A percentile compares a stretch with the other conserved stretches of the same genome.
Conservation (phyloP, 1,140 invertebrate genomes). For the Ectropis grisescens region DNA sequence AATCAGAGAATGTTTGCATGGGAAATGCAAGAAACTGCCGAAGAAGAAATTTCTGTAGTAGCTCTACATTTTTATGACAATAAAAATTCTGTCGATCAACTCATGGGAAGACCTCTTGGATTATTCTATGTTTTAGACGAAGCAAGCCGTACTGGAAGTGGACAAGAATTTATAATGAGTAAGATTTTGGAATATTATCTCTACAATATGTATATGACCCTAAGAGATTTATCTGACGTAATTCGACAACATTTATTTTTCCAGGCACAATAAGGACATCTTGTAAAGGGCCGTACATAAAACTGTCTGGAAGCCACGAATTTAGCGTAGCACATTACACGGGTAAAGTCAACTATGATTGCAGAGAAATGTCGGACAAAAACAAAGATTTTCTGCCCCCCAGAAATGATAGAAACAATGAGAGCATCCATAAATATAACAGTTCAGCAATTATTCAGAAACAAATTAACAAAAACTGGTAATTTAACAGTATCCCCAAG, state of each 20-base stretch:
- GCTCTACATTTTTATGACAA: slow-evolving; percentile 88
- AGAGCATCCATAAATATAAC: slow-evolving; percentile 80
- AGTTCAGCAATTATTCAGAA: slow-evolving; percentile 85
- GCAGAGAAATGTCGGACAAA: slow-evolving; percentile 84
- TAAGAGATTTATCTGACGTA: too few species aligned
- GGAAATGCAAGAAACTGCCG: slow-evolving; percentile 91
- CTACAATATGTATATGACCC: too few species aligned
- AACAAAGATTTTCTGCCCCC: slow-evolving; percentile 91
- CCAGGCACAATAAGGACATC: slow-evolving; percentile 69
- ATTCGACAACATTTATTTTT: slow-evolving; percentile 8
- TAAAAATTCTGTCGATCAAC: slow-evolving; percentile 86
- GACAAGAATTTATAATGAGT: slow-evolving; percentile 70
- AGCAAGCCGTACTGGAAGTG: slow-evolving; percentile 79
- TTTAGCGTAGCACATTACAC: slow-evolving; percentile 89
- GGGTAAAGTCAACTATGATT: slow-evolving; percentile 86
- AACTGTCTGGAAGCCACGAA: slow-evolving; percentile 74
- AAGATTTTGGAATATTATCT: slow-evolving; percentile 22
- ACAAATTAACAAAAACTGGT: slow-evolving; percentile 88
- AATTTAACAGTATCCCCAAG: slow-evolving; percentile 73
- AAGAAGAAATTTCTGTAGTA: slow-evolving; percentile 83
- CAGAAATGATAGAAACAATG: slow-evolving; percentile 88
- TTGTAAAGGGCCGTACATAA: slow-evolving; percentile 73
- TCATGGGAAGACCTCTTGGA: slow-evolving; percentile 87
- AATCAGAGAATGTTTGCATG: slow-evolving; percentile 90
- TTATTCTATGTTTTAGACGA: slow-evolving; percentile 92